Conservation (phyloP, 2,888 invertebrate species). For the Ephialtes manifestator region DNA sequence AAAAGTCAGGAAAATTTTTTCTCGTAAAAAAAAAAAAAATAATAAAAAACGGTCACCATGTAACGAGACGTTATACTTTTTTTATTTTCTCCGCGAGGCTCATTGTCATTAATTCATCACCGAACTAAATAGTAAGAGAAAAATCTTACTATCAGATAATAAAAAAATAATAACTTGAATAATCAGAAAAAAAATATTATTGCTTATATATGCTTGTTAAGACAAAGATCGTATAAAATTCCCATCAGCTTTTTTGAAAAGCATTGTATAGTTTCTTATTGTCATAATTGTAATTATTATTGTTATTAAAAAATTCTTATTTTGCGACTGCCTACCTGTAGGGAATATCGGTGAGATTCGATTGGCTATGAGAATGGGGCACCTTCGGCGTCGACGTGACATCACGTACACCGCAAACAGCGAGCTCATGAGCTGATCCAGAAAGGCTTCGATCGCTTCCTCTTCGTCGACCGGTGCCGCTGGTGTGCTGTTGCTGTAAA, state of each 20-base stretch:
- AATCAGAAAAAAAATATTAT: neutral
- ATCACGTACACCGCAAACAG: slow-evolving; percentile 90
- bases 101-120: neutral
- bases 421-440: slow-evolving; percentile 94
- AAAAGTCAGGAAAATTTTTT: too few relatives aligned
- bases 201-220: neutral
- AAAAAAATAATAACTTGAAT: neutral
- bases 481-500: slow-evolving; percentile 83
- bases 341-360: slow-evolving; percentile 94
- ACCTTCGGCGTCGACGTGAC: slow-evolving; percentile 88
- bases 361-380: slow-evolving; percentile 96
- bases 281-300: too few relatives aligned
- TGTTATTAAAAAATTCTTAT: neutral
- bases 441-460: slow-evolving; percentile 95
- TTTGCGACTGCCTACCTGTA: slow-evolving; percentile 89
- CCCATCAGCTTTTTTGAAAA: too few relatives aligned
- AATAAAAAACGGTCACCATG: too few relatives aligned
- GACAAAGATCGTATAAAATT: neutral
- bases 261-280: too few relatives aligned
- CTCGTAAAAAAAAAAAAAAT: too few relatives aligned
- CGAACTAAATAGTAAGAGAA: too few relatives aligned
- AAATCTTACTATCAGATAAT: neutral
- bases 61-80: neutral
- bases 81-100: neutral
- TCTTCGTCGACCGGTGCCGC: slow-evolving; percentile 88